A percentile compares a stretch with the other conserved stretches of the same genome.
Conservation (phyloP, 1,140 invertebrate species). For the Listronotus oregonensis region DNA sequence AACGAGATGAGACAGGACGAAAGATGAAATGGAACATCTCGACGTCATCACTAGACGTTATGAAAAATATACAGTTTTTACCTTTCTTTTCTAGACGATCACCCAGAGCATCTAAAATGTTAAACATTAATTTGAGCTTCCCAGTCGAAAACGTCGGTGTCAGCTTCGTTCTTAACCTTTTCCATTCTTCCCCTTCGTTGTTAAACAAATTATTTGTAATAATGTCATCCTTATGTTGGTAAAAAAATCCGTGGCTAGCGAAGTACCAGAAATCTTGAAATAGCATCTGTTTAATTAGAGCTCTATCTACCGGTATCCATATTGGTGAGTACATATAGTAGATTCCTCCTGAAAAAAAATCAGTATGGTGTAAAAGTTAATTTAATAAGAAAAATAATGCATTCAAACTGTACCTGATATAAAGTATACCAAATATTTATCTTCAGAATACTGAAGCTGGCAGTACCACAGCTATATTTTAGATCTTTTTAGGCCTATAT, state of each 20-base stretch:
- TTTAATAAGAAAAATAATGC: no score
- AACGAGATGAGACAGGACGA: no score
- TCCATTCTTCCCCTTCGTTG: conserved; percentile 22
- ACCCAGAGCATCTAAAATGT: conserved; percentile 4
- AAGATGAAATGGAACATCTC: no score
- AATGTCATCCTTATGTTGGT: conserved; percentile 20
- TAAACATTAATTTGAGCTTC: conserved; percentile 30
- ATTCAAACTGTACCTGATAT: no score
- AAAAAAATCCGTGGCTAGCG: conserved; percentile 14
- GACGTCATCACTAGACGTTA: no score
- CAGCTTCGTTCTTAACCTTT: conserved; percentile 22
- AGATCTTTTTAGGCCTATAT: no score
- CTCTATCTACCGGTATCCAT: conserved; percentile 18
- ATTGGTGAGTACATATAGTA: conserved; percentile 20
- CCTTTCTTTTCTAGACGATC: conserved; percentile 13
- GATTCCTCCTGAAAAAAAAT: conserved; percentile 22
- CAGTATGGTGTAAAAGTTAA: no score
- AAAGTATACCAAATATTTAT: no score
- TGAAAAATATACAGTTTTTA: background rate
- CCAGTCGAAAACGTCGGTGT: conserved; percentile 23
- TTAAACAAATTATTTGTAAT: conserved; percentile 21
- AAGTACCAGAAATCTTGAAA: conserved; percentile 21
- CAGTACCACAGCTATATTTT: no score
- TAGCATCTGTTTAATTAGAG: conserved; percentile 20
- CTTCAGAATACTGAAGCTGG: no score